Conservation (phyloP, 1,140 invertebrate genomes). For the Archivesica marissinica region DNA sequence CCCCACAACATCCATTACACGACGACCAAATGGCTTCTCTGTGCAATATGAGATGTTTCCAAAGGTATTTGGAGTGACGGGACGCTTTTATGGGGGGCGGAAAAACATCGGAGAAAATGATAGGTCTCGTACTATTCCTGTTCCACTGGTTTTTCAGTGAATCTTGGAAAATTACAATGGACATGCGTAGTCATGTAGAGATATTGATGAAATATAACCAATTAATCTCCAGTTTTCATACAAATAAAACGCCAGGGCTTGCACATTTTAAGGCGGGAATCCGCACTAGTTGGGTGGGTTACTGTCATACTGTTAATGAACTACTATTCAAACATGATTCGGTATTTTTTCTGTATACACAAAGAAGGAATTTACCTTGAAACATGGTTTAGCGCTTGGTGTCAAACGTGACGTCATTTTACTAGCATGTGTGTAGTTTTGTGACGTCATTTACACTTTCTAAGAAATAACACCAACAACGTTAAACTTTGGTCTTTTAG, state of each 20-base stretch:
- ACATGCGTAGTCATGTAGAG: conserved; percentile 10
- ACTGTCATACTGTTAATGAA: too few relatives aligned
- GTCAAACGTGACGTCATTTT: too few relatives aligned
- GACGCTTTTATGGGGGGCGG: conserved; percentile 59
- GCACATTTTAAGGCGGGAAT: conserved; percentile 25
- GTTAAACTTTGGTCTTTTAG: too few relatives aligned
- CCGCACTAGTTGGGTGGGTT: too few relatives aligned
- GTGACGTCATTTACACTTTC: too few relatives aligned
- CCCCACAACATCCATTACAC: conserved; percentile 55
- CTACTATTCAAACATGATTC: too few relatives aligned
- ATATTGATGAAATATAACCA: neutral
- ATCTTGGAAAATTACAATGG: conserved; percentile 28
- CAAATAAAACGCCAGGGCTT: neutral
- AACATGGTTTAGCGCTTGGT: too few relatives aligned
- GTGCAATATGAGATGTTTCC: conserved; percentile 48
- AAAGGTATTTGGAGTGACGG: conserved; percentile 46
- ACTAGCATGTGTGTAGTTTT: too few relatives aligned
- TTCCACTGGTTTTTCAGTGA: conserved; percentile 21
- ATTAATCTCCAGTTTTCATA: neutral
- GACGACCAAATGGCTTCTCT: conserved; percentile 53
- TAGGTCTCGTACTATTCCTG: conserved; percentile 27
- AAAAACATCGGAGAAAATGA: conserved; percentile 52
- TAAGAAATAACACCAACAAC: too few relatives aligned
- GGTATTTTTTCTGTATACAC: too few relatives aligned
- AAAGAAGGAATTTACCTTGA: too few relatives aligned